phyloP scores from a whole-genome alignment of 1,140 invertebrate species.

The Forficula auricularia region DNA sequence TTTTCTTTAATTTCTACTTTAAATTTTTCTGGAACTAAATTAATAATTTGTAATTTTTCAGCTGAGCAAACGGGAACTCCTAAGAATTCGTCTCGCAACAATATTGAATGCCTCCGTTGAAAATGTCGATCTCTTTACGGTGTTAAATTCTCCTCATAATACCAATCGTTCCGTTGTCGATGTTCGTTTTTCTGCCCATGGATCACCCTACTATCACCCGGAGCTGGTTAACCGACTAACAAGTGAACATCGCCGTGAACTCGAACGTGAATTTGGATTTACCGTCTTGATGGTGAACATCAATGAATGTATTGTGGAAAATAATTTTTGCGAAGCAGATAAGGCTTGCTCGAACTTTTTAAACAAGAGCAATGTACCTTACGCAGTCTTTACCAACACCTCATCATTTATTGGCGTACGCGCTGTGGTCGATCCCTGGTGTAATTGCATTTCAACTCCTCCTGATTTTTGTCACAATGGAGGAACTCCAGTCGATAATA shows the following conservation, averaged over 20 bases:
- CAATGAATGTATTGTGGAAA: slow-evolving; percentile 66
- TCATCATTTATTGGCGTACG: slow-evolving; percentile 77
- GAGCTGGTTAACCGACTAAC: slow-evolving; percentile 71
- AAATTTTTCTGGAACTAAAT: no score
- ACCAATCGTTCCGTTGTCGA: slow-evolving; percentile 45
- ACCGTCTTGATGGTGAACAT: slow-evolving; percentile 70
- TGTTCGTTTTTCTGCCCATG: slow-evolving; percentile 77
- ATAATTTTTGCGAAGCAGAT: slow-evolving; percentile 39
- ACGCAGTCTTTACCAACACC: slow-evolving; percentile 69
- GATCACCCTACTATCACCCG: slow-evolving; percentile 72
- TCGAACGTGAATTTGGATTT: slow-evolving; percentile 50
- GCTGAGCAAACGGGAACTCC: slow-evolving; percentile 52
- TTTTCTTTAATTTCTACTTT: no score
- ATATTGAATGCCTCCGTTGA: slow-evolving; percentile 56
- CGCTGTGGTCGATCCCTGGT: slow-evolving; percentile 57
- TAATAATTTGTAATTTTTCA: no score
- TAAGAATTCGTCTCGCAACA: slow-evolving; percentile 45
- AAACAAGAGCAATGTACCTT: slow-evolving; percentile 49
- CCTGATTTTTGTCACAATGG: slow-evolving; percentile 48
- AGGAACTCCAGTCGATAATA: slow-evolving; percentile 41
- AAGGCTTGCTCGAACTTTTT: slow-evolving; percentile 51
- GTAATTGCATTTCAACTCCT: slow-evolving; percentile 39
- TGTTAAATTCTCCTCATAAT: slow-evolving; percentile 48
- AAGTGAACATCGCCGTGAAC: slow-evolving; percentile 31
- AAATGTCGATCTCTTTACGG: slow-evolving; percentile 86